Evolutionary conservation across 2,797 vertebrate genomes (phyloP).

Genomic region (Buphagus erythrorhynchus): DNA sequence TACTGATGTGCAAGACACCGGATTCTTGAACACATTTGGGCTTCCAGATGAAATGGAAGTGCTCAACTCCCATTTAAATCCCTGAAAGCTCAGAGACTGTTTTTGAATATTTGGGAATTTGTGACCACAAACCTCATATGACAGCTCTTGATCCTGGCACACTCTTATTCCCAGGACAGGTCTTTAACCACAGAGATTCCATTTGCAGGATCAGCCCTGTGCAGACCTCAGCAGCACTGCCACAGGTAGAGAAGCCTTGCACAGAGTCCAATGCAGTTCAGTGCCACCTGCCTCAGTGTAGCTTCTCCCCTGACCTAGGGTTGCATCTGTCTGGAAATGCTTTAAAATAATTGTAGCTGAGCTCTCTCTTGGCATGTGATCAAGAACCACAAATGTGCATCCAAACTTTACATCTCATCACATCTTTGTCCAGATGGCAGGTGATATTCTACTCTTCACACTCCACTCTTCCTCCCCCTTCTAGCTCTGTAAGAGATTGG

Average conservation of each 20-base stretch:
- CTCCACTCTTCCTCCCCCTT: conserved; percentile 62
- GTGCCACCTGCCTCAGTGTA: background rate
- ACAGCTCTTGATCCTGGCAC: background rate
- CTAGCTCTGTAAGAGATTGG: conserved; percentile 24
- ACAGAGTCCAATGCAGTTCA: background rate
- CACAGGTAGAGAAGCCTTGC: background rate
- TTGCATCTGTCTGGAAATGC: background rate
- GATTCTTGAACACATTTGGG: background rate
- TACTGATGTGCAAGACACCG: background rate
- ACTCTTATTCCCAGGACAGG: background rate
- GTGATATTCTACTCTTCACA: conserved; percentile 69
- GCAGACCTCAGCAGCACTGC: background rate
- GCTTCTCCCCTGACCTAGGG: background rate
- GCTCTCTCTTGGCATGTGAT: conserved; percentile 28
- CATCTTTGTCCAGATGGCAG: conserved; percentile 70
- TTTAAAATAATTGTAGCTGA: conserved; percentile 31
- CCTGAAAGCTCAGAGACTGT: background rate
- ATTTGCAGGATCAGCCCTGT: background rate
- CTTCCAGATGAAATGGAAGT: background rate
- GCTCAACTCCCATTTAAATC: background rate
- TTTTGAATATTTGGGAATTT: background rate
- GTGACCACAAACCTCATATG: background rate
- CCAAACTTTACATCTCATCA: conserved; percentile 54
- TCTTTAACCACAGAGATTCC: background rate
- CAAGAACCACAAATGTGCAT: conserved; percentile 37